Conservation (phyloP, 2,888 invertebrate species). For the Lepidocyrtinus sp. region DNA sequence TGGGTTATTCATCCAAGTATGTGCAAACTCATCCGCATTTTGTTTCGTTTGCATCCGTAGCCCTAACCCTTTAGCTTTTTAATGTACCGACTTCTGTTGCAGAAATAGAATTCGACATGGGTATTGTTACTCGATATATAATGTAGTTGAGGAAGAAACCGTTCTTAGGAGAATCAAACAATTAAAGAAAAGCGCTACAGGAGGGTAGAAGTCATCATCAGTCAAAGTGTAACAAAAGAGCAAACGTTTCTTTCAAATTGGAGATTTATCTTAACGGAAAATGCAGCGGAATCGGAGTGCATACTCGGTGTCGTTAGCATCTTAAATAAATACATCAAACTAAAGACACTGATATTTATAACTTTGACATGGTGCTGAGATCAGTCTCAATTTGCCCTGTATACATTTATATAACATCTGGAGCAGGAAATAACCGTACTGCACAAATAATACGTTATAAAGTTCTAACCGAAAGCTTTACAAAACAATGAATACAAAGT, state of each 20-base stretch:
- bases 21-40: background rate
- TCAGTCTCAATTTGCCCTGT: background rate
- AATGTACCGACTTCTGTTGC: background rate
- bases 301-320: background rate
- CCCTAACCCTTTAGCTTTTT: background rate
- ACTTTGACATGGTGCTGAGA: background rate
- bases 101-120: background rate
- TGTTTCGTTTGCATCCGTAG: background rate
- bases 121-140: background rate
- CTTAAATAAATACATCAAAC: background rate
- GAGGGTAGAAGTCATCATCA: slow-evolving; percentile 57
- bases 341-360: too few species aligned
- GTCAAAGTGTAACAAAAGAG: slow-evolving; percentile 17
- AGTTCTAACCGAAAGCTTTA: too few species aligned
- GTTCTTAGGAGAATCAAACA: slow-evolving; percentile 18
- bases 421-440: too few species aligned
- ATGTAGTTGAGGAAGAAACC: background rate
- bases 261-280: too few species aligned
- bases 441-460: too few species aligned
- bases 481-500: too few species aligned
- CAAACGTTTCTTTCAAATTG: background rate
- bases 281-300: background rate
- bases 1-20: background rate
- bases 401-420: too few species aligned
- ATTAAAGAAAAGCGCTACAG: slow-evolving; percentile 53